Conservation (phyloP, 2,888 invertebrate species). For the Parascotia fuliginaria region DNA sequence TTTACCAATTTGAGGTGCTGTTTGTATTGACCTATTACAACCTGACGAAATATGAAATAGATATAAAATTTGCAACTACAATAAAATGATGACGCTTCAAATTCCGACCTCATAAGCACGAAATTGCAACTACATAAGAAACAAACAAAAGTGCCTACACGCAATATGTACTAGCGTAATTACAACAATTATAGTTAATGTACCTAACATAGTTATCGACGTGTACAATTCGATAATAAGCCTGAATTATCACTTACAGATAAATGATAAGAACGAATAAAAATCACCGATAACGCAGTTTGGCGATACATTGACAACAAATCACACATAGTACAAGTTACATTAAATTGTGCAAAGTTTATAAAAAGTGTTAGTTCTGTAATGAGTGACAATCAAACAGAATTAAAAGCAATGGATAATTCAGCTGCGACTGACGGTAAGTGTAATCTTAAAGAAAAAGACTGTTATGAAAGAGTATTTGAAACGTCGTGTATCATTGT, state of each 20-base stretch:
- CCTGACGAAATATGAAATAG: no score
- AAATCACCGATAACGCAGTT: slow-evolving; percentile 60
- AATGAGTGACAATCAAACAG: slow-evolving; percentile 40
- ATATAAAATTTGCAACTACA: no score
- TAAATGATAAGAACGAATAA: slow-evolving; percentile 58
- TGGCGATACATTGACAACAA: slow-evolving; percentile 58
- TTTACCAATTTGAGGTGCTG: no score
- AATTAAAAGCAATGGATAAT: slow-evolving; percentile 60
- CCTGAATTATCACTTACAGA: slow-evolving; percentile 59
- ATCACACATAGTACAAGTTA: slow-evolving; percentile 48
- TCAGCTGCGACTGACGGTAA: slow-evolving; percentile 64
- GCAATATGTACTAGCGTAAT: slow-evolving; percentile 4
- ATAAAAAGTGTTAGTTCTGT: slow-evolving; percentile 5
- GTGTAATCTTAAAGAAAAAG: no score
- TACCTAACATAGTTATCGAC: slow-evolving; percentile 36
- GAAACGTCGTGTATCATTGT: no score
- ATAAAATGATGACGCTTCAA: no score
- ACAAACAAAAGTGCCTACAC: background rate
- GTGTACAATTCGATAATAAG: slow-evolving; percentile 48
- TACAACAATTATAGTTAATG: slow-evolving; percentile 35
- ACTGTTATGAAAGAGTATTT: no score
- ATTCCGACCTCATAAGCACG: no score
- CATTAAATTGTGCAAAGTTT: slow-evolving; percentile 8
- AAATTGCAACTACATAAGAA: background rate
- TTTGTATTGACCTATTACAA: no score